phyloP scores from a whole-genome alignment of 2,797 vertebrate species.

The Macroramphosus scolopax region DNA sequence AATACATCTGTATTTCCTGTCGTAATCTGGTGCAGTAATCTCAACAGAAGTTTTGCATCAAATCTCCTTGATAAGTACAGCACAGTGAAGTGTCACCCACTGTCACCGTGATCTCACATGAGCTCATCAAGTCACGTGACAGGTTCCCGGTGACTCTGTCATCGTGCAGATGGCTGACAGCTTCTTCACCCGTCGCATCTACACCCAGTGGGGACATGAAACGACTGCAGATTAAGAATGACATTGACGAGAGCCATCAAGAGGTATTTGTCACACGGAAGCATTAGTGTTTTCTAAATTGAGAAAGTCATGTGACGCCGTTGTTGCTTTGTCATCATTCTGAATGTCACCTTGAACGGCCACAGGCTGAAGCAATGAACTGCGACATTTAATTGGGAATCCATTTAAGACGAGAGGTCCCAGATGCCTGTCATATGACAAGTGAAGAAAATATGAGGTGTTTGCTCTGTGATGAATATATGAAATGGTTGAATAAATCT shows the following conservation, averaged over 20 bases:
- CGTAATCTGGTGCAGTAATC: no score
- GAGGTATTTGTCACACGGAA: slow-evolving; percentile 45
- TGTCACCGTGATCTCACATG: slow-evolving; percentile 19
- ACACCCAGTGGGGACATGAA: slow-evolving; percentile 29
- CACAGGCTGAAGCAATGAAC: slow-evolving; percentile 20
- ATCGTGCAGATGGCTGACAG: slow-evolving; percentile 51
- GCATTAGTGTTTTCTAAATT: slow-evolving; percentile 31
- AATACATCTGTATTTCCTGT: no score
- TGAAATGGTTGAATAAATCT: slow-evolving; percentile 42
- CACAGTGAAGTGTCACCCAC: slow-evolving; percentile 5
- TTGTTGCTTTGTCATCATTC: slow-evolving; percentile 32
- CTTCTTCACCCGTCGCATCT: slow-evolving; percentile 26
- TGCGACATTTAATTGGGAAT: background rate
- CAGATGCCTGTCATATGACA: background rate
- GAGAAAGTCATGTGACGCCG: slow-evolving; percentile 7
- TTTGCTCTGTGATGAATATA: slow-evolving; percentile 37
- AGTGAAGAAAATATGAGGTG: slow-evolving; percentile 5
- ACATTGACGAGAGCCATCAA: slow-evolving; percentile 47
- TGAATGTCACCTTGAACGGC: slow-evolving; percentile 12
- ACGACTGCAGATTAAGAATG: slow-evolving; percentile 23
- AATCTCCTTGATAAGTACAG: slow-evolving; percentile 1
- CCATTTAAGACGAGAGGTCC: slow-evolving; percentile 10
- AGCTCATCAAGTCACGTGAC: slow-evolving; percentile 39
- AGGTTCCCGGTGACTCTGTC: slow-evolving; percentile 47
- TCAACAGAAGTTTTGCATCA: slow-evolving; percentile 2